Conservation (phyloP, 2,797 vertebrate species). For the Leptatherina wallacei region DNA sequence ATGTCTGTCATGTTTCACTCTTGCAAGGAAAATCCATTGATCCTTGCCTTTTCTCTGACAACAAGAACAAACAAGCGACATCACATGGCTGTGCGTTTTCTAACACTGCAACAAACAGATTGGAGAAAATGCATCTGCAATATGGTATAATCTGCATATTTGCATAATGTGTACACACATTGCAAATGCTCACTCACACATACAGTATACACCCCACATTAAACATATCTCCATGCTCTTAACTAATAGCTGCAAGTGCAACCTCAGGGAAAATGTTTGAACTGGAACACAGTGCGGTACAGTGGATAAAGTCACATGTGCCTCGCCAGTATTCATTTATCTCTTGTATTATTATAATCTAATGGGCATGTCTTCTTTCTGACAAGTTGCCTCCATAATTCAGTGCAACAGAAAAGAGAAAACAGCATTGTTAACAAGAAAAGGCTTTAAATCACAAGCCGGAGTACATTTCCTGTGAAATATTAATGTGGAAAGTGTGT, state of each 20-base stretch:
- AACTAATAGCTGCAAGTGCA: conserved; percentile 75
- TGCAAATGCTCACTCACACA: conserved; percentile 54
- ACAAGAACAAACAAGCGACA: conserved; percentile 82
- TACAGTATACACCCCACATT: conserved; percentile 47
- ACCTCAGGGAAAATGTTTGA: conserved; percentile 72
- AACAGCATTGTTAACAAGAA: conserved; percentile 85
- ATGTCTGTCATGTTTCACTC: conserved; percentile 87
- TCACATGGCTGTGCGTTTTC: conserved; percentile 76
- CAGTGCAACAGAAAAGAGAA: conserved; percentile 78
- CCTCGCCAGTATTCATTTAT: conserved; percentile 78
- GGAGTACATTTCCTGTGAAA: conserved; percentile 84
- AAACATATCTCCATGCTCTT: conserved; percentile 62
- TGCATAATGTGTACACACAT: conserved; percentile 59
- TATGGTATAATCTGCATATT: conserved; percentile 66
- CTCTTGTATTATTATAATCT: conserved; percentile 71
- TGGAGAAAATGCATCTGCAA: conserved; percentile 51
- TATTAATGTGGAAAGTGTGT: conserved; percentile 87
- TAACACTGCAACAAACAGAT: conserved; percentile 69
- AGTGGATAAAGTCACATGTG: conserved; percentile 67
- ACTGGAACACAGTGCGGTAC: conserved; percentile 55
- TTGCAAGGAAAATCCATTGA: conserved; percentile 85
- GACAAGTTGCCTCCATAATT: conserved; percentile 81
- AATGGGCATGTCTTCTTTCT: conserved; percentile 72
- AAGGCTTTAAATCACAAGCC: conserved; percentile 84
- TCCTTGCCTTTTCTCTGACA: conserved; percentile 80